phyloP scores from a whole-genome alignment of 2,113 vertebrate species.

The Uria lomvia region DNA sequence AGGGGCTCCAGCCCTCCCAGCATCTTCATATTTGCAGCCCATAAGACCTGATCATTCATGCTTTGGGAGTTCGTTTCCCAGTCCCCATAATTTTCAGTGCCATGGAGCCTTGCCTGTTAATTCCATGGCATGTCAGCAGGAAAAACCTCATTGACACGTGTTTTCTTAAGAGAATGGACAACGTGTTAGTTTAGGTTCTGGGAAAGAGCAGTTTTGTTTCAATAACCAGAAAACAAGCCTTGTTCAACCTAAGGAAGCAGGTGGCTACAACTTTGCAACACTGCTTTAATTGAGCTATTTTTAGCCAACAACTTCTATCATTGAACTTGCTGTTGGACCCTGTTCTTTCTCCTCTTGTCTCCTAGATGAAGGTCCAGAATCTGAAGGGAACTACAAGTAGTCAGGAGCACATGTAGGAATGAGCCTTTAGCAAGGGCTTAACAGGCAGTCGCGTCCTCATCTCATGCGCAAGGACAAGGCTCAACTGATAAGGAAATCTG shows the following conservation, averaged over 20 bases:
- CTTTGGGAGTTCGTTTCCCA: neutral
- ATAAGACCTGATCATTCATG: rapidly evolving
- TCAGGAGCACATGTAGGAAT: rapidly evolving
- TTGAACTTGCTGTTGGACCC: neutral
- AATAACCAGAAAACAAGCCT: neutral
- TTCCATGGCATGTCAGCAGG: neutral
- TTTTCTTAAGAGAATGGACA: neutral
- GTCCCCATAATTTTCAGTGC: neutral
- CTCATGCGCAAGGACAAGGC: neutral
- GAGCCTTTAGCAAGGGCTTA: neutral
- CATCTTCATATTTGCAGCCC: neutral
- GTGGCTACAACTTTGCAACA: neutral
- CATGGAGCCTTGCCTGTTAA: neutral
- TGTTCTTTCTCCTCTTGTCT: neutral
- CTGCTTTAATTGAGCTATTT: neutral
- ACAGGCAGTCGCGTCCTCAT: neutral
- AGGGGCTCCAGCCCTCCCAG: no score
- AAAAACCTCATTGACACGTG: neutral
- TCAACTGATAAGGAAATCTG: neutral
- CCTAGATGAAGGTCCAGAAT: neutral
- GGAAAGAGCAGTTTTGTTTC: neutral
- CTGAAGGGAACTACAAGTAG: neutral
- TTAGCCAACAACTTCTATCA: neutral
- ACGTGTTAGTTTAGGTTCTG: neutral
- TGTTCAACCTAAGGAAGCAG: neutral